These are phyloP conservation scores for Phasianus colchicus DNA, from an alignment of 2,113 vertebrate genomes.

Conservation along the genomic window DNA sequence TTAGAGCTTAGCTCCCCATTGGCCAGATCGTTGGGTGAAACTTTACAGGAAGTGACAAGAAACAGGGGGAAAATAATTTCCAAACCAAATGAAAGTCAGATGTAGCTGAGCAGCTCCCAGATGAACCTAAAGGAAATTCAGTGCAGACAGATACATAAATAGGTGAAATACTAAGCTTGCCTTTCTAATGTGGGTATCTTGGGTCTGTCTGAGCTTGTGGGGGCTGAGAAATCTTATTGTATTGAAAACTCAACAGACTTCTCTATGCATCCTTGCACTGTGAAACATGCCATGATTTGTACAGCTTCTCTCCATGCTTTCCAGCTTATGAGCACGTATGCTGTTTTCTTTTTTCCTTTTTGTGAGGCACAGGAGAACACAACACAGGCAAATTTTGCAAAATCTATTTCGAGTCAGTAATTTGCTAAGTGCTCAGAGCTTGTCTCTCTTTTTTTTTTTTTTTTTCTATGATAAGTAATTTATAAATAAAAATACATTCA, in stretches of 20 bases:
- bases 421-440: conserved; percentile 57
- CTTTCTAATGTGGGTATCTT: neutral
- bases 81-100: neutral
- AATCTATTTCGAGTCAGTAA: conserved; percentile 57
- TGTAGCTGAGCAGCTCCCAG: neutral
- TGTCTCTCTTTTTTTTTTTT: neutral
- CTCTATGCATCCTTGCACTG: neutral
- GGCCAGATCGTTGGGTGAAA: neutral
- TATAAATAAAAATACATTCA: conserved; percentile 73
- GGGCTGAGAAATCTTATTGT: neutral
- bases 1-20: neutral
- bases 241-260: neutral
- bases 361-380: conserved; percentile 23
- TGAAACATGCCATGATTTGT: neutral
- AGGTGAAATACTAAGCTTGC: neutral
- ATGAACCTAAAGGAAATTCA: neutral
- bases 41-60: fast-evolving
- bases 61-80: neutral
- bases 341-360: neutral
- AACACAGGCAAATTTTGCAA: conserved; percentile 26
- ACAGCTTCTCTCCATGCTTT: neutral
- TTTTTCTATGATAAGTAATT: conserved; percentile 47
- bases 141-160: neutral
- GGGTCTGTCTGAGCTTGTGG: neutral
- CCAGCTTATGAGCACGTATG: neutral